Conservation (phyloP, 2,888 invertebrate species). For the Balanococcus diminutus region DNA sequence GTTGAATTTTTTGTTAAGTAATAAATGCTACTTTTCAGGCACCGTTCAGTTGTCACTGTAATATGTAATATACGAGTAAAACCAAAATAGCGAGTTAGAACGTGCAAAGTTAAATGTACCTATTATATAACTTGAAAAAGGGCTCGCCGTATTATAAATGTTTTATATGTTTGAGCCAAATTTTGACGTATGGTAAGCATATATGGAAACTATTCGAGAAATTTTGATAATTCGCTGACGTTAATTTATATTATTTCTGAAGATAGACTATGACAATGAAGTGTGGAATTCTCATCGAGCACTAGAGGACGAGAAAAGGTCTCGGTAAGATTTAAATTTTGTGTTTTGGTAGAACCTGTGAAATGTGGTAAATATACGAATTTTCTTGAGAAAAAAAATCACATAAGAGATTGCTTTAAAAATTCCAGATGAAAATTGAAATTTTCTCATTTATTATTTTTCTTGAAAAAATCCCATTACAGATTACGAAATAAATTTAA, state of each 20-base stretch:
- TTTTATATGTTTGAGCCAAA: not conserved
- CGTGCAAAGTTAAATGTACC: not conserved
- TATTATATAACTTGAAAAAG: not conserved
- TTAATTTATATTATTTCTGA: not conserved
- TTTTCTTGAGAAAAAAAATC: too few relatives aligned
- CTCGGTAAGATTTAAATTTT: not conserved
- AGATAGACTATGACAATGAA: not conserved
- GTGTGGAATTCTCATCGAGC: not conserved
- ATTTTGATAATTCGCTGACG: not conserved
- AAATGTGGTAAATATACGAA: too few relatives aligned
- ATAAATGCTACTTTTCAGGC: not conserved
- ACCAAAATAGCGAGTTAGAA: not conserved
- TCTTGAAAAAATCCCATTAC: too few relatives aligned
- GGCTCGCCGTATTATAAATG: slow-evolving; percentile 12
- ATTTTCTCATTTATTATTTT: too few relatives aligned
- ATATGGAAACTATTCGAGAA: not conserved
- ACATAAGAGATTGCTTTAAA: too few relatives aligned
- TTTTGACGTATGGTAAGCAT: not conserved
- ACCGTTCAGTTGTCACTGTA: not conserved
- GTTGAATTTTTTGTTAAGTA: not conserved
- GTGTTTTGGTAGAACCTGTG: not conserved
- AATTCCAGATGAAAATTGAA: too few relatives aligned
- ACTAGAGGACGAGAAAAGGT: not conserved
- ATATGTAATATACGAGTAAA: not conserved
- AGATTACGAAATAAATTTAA: too few relatives aligned